These are phyloP conservation scores for Peromyscus melanophrys DNA, from an alignment of 2,797 vertebrate genomes.

Conservation along the genomic window DNA sequence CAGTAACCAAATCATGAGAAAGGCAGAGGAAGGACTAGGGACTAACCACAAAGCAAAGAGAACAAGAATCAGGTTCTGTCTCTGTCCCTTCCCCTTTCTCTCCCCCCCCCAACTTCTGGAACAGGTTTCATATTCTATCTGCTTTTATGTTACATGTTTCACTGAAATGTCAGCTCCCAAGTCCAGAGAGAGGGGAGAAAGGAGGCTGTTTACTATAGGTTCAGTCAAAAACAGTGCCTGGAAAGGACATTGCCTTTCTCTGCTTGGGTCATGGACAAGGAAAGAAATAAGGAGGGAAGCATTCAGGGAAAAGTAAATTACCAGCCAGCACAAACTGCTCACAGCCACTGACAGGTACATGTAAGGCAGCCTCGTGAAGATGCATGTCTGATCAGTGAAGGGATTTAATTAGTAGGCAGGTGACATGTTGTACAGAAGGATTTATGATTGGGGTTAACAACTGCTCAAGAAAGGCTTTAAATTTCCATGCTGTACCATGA, in stretches of 20 bases:
- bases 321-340: not conserved
- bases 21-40: not conserved
- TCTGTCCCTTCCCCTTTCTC: rapidly evolving
- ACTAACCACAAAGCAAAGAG: not conserved
- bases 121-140: not conserved
- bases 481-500: slow-evolving; percentile 12
- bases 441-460: not conserved
- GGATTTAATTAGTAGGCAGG: slow-evolving; percentile 26
- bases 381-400: not conserved
- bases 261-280: not conserved
- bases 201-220: not conserved
- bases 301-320: not conserved
- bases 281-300: not conserved
- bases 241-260: not conserved
- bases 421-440: not conserved
- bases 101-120: not conserved
- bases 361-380: not conserved
- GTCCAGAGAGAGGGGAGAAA: not conserved
- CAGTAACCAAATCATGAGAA: not conserved
- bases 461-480: slow-evolving; percentile 4
- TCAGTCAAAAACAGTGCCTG: not conserved
- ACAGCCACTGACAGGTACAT: not conserved
- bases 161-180: not conserved
- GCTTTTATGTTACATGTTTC: not conserved
- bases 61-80: not conserved